phyloP scores from a whole-genome alignment of 2,888 invertebrate genomes.

The Dicyrtoma fusca region DNA sequence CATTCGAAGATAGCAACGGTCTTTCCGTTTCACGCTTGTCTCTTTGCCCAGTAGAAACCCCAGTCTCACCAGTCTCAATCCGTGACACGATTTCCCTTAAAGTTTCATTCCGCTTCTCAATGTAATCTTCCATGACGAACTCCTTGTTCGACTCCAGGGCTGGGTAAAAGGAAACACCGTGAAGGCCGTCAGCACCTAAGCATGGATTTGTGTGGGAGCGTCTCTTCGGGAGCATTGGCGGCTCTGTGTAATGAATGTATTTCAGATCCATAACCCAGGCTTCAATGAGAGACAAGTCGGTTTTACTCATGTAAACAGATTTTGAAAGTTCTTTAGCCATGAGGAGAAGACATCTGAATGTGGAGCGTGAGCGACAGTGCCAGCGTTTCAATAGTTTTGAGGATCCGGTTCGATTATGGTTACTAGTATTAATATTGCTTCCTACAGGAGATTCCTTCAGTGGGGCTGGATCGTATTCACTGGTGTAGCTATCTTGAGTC shows the following conservation, averaged over 20 bases:
- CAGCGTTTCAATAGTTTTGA: constrained; percentile 57
- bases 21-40: constrained; percentile 52
- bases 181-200: constrained; percentile 57
- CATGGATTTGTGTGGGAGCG: constrained; percentile 57
- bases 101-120: constrained; percentile 51
- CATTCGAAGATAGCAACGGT: constrained; percentile 19
- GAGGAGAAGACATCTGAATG: constrained; percentile 56
- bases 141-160: constrained; percentile 52
- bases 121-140: constrained; percentile 44
- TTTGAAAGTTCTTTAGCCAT: constrained; percentile 57
- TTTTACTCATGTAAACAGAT: constrained; percentile 52
- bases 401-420: constrained; percentile 39
- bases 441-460: constrained; percentile 6
- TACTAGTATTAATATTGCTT: neutral
- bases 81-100: constrained; percentile 44
- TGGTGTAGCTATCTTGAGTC: constrained; percentile 29
- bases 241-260: constrained; percentile 57
- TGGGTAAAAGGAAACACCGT: constrained; percentile 57
- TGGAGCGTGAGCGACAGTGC: constrained; percentile 57
- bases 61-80: constrained; percentile 25
- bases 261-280: constrained; percentile 57
- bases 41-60: constrained; percentile 32
- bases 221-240: constrained; percentile 57
- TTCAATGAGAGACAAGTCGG: constrained; percentile 55
- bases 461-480: constrained; percentile 37